These are phyloP conservation scores for Xenopus tropicalis DNA, from an alignment of 2,113 vertebrate genomes.

Conservation along the genomic window DNA sequence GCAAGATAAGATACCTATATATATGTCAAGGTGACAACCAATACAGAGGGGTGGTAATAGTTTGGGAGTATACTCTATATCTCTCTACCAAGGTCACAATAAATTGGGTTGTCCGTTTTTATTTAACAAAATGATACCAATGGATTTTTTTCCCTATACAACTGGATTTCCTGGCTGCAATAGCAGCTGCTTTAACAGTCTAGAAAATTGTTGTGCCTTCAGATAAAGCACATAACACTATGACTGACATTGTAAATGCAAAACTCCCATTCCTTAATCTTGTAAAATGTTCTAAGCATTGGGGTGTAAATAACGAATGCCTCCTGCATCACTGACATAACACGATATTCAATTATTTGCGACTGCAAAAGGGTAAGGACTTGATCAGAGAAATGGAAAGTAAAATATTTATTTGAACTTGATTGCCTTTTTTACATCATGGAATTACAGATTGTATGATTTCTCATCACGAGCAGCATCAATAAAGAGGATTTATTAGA, in stretches of 20 bases:
- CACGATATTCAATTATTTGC: constrained; percentile 24
- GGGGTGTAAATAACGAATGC: constrained; percentile 17
- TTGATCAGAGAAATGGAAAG: constrained; percentile 37
- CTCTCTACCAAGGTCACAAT: no score
- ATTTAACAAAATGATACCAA: no score
- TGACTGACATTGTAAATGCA: background rate
- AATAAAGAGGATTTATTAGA: constrained; percentile 39
- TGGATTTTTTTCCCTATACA: no score
- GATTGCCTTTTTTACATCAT: constrained; percentile 42
- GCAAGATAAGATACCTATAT: no score
- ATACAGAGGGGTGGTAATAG: no score
- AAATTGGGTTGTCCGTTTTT: no score
- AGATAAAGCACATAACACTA: background rate
- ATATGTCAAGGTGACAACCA: no score
- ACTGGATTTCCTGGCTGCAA: no score
- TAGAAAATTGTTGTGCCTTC: background rate
- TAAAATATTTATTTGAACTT: constrained; percentile 39
- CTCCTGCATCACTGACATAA: constrained; percentile 8
- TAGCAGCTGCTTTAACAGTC: no score
- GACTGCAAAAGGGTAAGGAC: constrained; percentile 17
- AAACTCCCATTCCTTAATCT: background rate
- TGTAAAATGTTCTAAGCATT: constrained; percentile 2
- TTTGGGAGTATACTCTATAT: no score
- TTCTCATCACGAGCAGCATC: constrained; percentile 37
- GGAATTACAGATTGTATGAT: constrained; percentile 42